Percentiles rank a stretch among this genome's conserved stretches.
Evolutionary conservation across 2,888 invertebrate species (phyloP).

Genomic region (Agrotis exclamationis): DNA sequence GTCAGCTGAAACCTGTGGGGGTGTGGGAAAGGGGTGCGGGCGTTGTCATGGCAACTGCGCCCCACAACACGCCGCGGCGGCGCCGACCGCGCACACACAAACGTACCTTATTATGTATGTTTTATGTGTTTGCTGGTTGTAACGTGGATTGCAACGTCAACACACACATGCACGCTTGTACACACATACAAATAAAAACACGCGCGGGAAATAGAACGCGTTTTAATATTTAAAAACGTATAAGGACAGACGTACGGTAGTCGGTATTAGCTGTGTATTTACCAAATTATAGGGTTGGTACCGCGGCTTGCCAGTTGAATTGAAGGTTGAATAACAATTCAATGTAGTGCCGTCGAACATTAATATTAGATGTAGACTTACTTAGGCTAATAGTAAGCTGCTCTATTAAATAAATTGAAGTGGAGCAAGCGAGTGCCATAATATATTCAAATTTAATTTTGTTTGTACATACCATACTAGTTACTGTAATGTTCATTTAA

Average conservation of each 20-base stretch:
- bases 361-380: constrained; percentile 37
- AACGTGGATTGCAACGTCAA: constrained; percentile 78
- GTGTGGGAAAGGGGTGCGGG: constrained; percentile 73
- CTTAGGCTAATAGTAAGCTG: constrained; percentile 30
- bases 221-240: constrained; percentile 84
- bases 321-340: constrained; percentile 49
- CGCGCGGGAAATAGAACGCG: constrained; percentile 79
- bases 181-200: constrained; percentile 68
- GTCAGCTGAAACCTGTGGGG: constrained; percentile 82
- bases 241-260: constrained; percentile 62
- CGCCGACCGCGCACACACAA: constrained; percentile 82
- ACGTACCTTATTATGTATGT: constrained; percentile 79
- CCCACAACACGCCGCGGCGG: constrained; percentile 90
- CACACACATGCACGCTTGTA: constrained; percentile 64
- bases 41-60: constrained; percentile 85
- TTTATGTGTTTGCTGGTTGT: constrained; percentile 84
- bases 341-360: constrained; percentile 39
- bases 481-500: constrained; percentile 4
- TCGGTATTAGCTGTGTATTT: constrained; percentile 57
- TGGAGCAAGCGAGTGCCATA: constrained; percentile 14
- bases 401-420: constrained; percentile 42
- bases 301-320: constrained; percentile 15
- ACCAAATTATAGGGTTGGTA: constrained; percentile 60
- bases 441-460: constrained; percentile 34
- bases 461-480: constrained; percentile 8